Base-by-base conservation (phyloP, 2,797 vertebrate species). In the Poecile montanus region DNA sequence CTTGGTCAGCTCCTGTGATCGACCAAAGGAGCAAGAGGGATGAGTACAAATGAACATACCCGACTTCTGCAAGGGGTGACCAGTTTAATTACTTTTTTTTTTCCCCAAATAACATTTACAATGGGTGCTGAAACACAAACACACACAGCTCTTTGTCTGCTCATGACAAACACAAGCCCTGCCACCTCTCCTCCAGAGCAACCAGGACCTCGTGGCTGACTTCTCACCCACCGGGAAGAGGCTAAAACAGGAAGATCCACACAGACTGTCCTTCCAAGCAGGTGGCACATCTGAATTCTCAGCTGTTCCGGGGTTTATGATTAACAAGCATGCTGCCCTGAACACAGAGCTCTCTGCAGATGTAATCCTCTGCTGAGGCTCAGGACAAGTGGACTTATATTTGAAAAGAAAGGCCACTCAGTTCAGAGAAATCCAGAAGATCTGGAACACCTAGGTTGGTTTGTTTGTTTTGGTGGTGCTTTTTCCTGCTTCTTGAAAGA, bases 231-330 rank as follows among this genome's bases (percentile, higher is more conserved):
- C 16, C 20, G 4, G 45, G 29, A 94, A 67, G 38, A 74, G 48
- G 36, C 68, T 87, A 60, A 57, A 86, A 78, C 44, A 75, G 29
- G 34, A 89, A 73, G 22, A 92, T 42, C 25, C 60, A 80, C 40
- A 81, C 70, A 75, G 74, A 83, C 57, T 75, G 92, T 72, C 91
- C 88, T 96, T 85, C 86, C 91, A 93, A 87, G 92, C 83, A 95
- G 75, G 92, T 85, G 18, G 1, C 38, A 13, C 38, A 73, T 79
- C 32, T 93, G 80, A 95, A 90, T 97, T 92, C 82, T 89, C 89
- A 95, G 91, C 91, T 95, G 75, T 94, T 84, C 32, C 8, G 9
- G 30, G 53, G 81, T 87, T 95, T 88, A 91, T 86, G 91, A 96
- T 89, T 90, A 95, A 95, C 78, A 89, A 76, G 57, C 82, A 82